A percentile compares a stretch with the other conserved stretches of the same genome.
phyloP scores from a whole-genome alignment of 2,113 vertebrate genomes.

The Tupaia chinensis region DNA sequence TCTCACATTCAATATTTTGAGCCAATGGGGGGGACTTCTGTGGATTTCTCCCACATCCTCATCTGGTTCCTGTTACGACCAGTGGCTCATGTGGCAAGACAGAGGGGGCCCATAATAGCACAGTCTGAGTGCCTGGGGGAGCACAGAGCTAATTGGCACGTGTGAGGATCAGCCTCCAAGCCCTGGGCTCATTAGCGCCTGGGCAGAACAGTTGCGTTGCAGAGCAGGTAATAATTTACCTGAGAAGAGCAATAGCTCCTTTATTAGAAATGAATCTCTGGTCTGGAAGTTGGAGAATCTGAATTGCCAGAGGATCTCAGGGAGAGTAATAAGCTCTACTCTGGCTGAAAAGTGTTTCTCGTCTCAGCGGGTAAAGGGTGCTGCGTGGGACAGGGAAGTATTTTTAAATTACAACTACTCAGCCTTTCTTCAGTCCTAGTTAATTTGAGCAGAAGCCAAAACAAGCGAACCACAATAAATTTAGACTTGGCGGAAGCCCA shows the following conservation, averaged over 20 bases:
- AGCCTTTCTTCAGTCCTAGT: constrained; percentile 31
- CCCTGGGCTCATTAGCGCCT: constrained; percentile 53
- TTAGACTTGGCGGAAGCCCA: constrained; percentile 34
- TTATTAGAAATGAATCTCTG: constrained; percentile 52
- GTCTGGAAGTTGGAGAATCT: constrained; percentile 2
- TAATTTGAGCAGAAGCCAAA: constrained; percentile 49
- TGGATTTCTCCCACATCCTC: background rate
- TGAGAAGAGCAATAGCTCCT: background rate
- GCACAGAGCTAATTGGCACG: constrained; percentile 19
- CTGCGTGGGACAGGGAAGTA: background rate
- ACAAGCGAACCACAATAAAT: background rate
- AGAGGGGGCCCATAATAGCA: too few species aligned
- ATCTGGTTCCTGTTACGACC: background rate
- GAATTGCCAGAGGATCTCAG: constrained; percentile 1
- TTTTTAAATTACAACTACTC: background rate
- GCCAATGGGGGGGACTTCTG: accelerated
- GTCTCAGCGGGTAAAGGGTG: background rate
- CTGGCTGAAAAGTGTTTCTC: constrained; percentile 3
- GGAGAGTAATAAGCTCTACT: constrained; percentile 36
- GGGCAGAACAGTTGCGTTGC: background rate
- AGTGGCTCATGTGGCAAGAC: background rate
- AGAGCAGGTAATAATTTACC: background rate
- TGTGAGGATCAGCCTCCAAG: constrained; percentile 32
- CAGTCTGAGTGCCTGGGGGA: background rate
- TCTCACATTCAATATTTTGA: background rate